Evolutionary conservation across 2,113 vertebrate species (phyloP).

Genomic region (Mesoclemmys tuberculata): DNA sequence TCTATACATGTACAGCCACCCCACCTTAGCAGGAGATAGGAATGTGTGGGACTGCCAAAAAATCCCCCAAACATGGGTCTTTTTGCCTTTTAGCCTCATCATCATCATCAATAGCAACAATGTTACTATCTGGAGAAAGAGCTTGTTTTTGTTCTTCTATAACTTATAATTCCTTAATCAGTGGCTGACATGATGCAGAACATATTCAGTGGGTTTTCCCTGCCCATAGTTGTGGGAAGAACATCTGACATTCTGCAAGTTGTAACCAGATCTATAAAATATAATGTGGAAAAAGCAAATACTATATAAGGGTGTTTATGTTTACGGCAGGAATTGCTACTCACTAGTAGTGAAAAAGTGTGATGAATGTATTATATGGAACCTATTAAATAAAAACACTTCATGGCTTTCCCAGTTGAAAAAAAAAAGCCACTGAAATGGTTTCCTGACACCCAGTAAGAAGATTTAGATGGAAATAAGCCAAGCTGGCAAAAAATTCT

Average conservation of each 20-base stretch:
- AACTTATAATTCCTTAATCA: not conserved
- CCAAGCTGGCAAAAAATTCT: not conserved
- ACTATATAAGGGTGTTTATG: not conserved
- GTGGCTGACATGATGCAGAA: not conserved
- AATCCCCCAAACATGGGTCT: not conserved
- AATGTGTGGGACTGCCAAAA: not conserved
- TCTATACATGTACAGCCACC: not conserved
- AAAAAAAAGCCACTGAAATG: not conserved
- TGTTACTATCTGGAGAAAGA: no score
- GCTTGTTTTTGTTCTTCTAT: not conserved
- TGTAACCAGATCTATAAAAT: not conserved
- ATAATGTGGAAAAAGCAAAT: not conserved
- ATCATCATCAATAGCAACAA: not conserved
- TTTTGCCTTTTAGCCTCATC: not conserved
- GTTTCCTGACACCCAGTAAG: not conserved
- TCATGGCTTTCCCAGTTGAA: rapidly evolving
- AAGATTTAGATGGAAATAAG: not conserved
- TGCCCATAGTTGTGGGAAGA: not conserved
- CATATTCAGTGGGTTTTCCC: not conserved
- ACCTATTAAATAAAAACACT: not conserved
- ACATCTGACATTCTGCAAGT: not conserved
- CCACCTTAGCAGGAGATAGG: not conserved
- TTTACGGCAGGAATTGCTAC: not conserved
- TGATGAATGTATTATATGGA: not conserved
- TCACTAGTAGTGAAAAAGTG: not conserved